Evolutionary conservation across 1,140 invertebrate species (phyloP), one percentile per base, ranked within the genome.

Genomic region (Saccostrea echinata): DNA sequence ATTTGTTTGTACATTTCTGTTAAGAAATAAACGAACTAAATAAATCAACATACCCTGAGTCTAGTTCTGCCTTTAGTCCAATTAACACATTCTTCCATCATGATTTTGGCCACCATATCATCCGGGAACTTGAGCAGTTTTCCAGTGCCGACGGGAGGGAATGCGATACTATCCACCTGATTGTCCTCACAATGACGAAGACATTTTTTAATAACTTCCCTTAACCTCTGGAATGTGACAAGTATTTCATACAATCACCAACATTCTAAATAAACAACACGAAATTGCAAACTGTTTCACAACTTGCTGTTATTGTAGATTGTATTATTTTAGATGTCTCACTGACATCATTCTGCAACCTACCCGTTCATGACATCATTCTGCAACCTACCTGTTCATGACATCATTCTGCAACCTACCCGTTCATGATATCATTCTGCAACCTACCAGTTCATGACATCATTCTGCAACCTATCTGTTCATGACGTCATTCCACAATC

Each of bases 81-180:
- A 27, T 6, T 18, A 18, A 76, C 27, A 30, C 68, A 76, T 33
- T 76, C 68, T 18, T 76, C 68, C 24, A 76, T 1, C 68, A 76
- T 76, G 27, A 76, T 33, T 76, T 16, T 76, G 30, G 68, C 55
- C 16, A 86, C 86, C 24, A 53, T 18, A 51, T 43, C n/a, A 1
- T 51, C 24, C 3, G 87, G 87, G 43, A 85, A 88, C 27, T 83
- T 64, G 4, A 88, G 84, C 0, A 88, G 33, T 51, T 82, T 71
- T 52, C 87, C 87, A 21, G 84, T 83, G 53, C 87, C 87, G 9
- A 88, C 84, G 13, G 84, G 33, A 9, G 87, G 84, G 24, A 88
- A 85, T 9, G 87, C 87, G 12, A 88, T 57, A 83, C 86, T 43
- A 6, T 57, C 33, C 0, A 13, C 13, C 24, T 24, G 18, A 8